A percentile compares a stretch with the other conserved stretches of the same genome.
phyloP scores from a whole-genome alignment of 1,140 invertebrate species.

The Papilio polyxenes region DNA sequence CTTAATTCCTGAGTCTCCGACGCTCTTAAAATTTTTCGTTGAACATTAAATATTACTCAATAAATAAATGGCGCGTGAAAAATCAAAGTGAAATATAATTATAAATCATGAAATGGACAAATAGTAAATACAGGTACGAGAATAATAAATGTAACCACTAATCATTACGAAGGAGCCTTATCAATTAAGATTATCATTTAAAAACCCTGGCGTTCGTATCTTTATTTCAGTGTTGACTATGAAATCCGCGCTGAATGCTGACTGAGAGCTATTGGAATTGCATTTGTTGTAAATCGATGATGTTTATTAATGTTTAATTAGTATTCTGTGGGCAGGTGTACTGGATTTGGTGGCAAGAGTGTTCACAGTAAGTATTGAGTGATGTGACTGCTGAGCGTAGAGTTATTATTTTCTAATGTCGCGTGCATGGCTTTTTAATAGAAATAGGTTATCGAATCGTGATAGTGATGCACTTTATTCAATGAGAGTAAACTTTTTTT shows the following conservation, averaged over 20 bases:
- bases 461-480: neutral
- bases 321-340: neutral
- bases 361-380: constrained; percentile 27
- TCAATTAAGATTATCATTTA: constrained; percentile 77
- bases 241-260: constrained; percentile 50
- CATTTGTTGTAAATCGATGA: neutral
- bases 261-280: constrained; percentile 36
- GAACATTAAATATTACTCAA: neutral
- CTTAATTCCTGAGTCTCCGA: too few species aligned
- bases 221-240: constrained; percentile 65
- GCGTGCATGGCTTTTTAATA: neutral
- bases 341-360: neutral
- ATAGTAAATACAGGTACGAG: constrained; percentile 27
- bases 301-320: neutral
- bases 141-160: constrained; percentile 63
- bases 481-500: neutral
- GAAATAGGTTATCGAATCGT: constrained; percentile 11
- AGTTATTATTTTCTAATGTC: neutral
- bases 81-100: neutral
- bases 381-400: constrained; percentile 6
- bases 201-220: constrained; percentile 67
- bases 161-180: constrained; percentile 67
- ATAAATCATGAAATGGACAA: constrained; percentile 12
- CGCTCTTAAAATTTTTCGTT: neutral
- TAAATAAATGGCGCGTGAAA: neutral